Evolutionary conservation across 2,888 invertebrate species (phyloP).

Genomic region (Lasioglossum oenotherae): DNA sequence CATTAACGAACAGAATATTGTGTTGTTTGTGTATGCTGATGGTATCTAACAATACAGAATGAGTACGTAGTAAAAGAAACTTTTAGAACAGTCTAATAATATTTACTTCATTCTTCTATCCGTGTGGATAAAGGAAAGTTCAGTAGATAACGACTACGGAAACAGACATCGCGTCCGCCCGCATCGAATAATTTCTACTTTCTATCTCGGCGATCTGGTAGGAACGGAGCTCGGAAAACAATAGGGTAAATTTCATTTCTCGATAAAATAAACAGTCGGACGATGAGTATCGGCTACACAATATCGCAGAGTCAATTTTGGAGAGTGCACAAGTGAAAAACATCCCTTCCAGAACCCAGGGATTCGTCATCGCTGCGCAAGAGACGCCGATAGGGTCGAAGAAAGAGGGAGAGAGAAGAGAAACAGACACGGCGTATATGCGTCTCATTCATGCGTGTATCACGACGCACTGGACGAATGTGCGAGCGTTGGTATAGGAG

Average conservation of each 20-base stretch:
- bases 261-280: background rate
- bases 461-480: slow-evolving; percentile 46
- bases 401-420: slow-evolving; percentile 13
- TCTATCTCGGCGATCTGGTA: background rate
- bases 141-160: background rate
- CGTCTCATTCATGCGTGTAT: slow-evolving; percentile 52
- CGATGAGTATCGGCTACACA: background rate
- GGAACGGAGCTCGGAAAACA: background rate
- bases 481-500: slow-evolving; percentile 41
- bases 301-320: background rate
- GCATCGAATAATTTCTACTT: background rate
- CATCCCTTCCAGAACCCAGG: background rate
- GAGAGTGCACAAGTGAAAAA: background rate
- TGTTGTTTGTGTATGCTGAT: too few species aligned
- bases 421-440: slow-evolving; percentile 19
- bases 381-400: background rate
- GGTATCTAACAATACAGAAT: too few species aligned
- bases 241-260: background rate
- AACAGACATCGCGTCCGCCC: background rate
- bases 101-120: background rate
- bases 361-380: background rate
- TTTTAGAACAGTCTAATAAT: background rate
- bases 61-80: too few species aligned
- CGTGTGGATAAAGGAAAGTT: background rate
- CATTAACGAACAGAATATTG: too few species aligned